These are phyloP conservation scores for Neoascia interrupta DNA, from an alignment of 2,888 invertebrate species.

Conservation along the genomic window DNA sequence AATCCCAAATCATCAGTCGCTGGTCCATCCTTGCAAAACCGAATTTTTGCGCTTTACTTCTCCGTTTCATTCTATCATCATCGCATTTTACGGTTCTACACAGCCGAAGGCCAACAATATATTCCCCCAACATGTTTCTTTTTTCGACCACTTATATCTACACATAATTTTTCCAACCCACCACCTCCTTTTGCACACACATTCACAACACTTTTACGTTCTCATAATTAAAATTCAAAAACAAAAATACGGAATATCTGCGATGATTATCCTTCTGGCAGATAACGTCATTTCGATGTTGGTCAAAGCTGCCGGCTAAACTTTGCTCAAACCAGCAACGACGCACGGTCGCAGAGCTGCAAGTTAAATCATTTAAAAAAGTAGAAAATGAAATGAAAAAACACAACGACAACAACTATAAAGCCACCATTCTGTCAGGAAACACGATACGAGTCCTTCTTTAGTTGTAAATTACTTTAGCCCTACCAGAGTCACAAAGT, in stretches of 20 bases:
- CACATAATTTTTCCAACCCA: too few species aligned
- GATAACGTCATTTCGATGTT: constrained; percentile 26
- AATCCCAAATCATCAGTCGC: background rate
- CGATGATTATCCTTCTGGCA: constrained; percentile 20
- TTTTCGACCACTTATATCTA: background rate
- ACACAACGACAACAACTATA: background rate
- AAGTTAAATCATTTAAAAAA: constrained; percentile 31
- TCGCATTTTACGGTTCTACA: background rate
- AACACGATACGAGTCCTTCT: background rate
- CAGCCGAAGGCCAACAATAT: background rate
- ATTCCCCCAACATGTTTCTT: background rate
- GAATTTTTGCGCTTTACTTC: too few species aligned
- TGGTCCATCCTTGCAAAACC: too few species aligned
- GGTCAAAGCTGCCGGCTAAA: constrained; percentile 14
- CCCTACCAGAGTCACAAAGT: constrained; percentile 3
- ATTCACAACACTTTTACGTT: constrained; percentile 6
- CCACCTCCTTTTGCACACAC: too few species aligned
- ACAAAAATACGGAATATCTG: background rate
- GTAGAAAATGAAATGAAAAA: too few species aligned
- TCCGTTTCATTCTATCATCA: too few species aligned
- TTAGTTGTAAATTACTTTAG: constrained; percentile 40
- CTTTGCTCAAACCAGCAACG: constrained; percentile 10
- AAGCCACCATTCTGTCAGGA: background rate
- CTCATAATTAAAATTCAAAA: constrained; percentile 8
- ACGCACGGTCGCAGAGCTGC: constrained; percentile 6